Evolutionary conservation across 2,113 vertebrate genomes (phyloP).

Genomic region (Leuciscus idus): DNA sequence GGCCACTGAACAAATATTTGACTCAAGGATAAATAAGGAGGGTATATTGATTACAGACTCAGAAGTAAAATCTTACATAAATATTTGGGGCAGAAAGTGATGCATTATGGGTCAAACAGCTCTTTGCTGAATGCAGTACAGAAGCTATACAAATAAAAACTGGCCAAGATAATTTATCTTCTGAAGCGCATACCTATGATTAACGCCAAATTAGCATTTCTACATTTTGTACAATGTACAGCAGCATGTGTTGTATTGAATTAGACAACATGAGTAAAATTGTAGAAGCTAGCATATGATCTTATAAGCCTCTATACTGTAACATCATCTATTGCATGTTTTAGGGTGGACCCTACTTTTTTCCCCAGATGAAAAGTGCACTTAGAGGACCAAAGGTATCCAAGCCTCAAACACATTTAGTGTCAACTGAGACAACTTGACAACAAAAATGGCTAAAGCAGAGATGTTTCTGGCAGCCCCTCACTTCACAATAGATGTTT

Average conservation of each 20-base stretch:
- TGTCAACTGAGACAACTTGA: conserved; percentile 24
- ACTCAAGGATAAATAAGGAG: conserved; percentile 23
- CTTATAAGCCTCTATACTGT: not conserved
- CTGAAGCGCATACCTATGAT: not conserved
- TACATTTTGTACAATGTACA: not conserved
- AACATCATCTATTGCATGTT: not conserved
- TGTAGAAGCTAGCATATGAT: not conserved
- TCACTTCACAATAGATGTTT: conserved; percentile 37
- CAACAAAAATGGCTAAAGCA: conserved; percentile 24
- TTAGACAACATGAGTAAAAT: not conserved
- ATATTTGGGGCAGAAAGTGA: conserved; percentile 25
- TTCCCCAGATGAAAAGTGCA: not conserved
- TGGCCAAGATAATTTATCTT: conserved; percentile 27
- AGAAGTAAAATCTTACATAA: conserved; percentile 30
- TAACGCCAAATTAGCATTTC: not conserved
- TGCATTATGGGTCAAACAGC: conserved; percentile 28
- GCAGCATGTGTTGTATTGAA: not conserved
- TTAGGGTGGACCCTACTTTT: not conserved
- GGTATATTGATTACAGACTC: conserved; percentile 37
- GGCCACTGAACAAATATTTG: conserved; percentile 27
- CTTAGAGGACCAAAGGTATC: conserved; percentile 1
- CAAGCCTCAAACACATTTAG: conserved; percentile 12
- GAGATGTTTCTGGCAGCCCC: conserved; percentile 30
- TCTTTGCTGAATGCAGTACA: not conserved
- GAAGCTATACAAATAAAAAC: conserved; percentile 21